A percentile compares a stretch with the other conserved stretches of the same genome.
Evolutionary conservation across 2,797 vertebrate species (phyloP).

Genomic region (Cuniculus paca): DNA sequence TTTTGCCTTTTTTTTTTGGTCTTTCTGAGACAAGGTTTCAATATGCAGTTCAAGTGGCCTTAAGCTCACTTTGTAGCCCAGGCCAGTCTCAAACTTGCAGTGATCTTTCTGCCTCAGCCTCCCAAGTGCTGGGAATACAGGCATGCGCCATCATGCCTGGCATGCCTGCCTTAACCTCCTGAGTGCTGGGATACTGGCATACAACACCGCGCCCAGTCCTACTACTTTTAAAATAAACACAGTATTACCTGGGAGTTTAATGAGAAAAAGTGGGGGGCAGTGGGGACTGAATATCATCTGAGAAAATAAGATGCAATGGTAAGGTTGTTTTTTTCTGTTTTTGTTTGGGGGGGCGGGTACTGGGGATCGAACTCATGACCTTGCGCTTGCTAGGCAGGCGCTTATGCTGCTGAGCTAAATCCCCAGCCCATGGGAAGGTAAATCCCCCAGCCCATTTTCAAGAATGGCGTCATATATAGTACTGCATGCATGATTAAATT

Average conservation of each 20-base stretch:
- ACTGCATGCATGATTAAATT: background rate
- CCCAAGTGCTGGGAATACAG: background rate
- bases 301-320: conserved; percentile 6
- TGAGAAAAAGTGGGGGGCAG: background rate
- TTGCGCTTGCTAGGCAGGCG: no score
- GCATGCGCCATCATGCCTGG: no score
- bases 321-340: no score
- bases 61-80: background rate
- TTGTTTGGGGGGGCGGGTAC: no score
- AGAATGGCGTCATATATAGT: background rate
- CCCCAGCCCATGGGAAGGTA: no score
- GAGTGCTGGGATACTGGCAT: background rate
- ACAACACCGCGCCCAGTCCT: background rate
- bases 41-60: background rate
- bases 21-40: background rate
- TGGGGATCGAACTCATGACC: no score
- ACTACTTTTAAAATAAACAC: conserved; percentile 37
- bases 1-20: no score
- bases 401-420: no score
- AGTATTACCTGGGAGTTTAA: background rate
- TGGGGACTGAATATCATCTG: background rate
- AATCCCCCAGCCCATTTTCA: no score
- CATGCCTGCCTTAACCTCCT: background rate
- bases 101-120: background rate
- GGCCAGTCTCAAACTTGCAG: background rate